Evolutionary conservation across 2,888 invertebrate species (phyloP).

Genomic region (Sylvicola cinctus): DNA sequence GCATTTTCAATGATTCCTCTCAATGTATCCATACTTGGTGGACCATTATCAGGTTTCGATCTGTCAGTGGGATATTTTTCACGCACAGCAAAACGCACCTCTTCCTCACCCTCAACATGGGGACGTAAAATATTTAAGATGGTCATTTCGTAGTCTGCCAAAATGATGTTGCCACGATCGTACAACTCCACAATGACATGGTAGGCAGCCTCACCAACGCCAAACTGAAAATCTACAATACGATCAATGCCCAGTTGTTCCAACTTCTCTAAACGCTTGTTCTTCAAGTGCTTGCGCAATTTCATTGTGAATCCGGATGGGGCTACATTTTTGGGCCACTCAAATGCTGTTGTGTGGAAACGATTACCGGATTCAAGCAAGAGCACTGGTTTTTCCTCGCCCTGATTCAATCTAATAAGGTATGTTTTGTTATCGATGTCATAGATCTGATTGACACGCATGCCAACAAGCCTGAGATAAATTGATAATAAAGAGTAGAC

Average conservation of each 20-base stretch:
- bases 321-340: conserved; percentile 94
- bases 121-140: conserved; percentile 88
- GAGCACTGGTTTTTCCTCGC: conserved; percentile 71
- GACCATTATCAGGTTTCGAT: conserved; percentile 40
- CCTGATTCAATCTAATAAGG: conserved; percentile 65
- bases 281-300: conserved; percentile 88
- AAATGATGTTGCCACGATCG: conserved; percentile 85
- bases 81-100: conserved; percentile 70
- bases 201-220: conserved; percentile 78
- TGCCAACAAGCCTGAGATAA: conserved; percentile 51
- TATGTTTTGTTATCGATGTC: conserved; percentile 95
- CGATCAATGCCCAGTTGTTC: conserved; percentile 81
- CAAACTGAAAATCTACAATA: conserved; percentile 89
- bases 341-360: conserved; percentile 85
- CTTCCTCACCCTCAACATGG: conserved; percentile 68
- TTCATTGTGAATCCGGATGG: conserved; percentile 98
- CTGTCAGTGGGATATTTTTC: conserved; percentile 75
- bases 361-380: conserved; percentile 86
- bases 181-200: conserved; percentile 91
- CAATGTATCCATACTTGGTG: conserved; percentile 33
- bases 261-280: conserved; percentile 75
- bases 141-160: conserved; percentile 76
- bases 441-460: conserved; percentile 92
- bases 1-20: conserved; percentile 36
- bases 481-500: conserved; percentile 5